Conservation (phyloP, 2,113 vertebrate genomes). For the Trichomycterus rosablanca region DNA sequence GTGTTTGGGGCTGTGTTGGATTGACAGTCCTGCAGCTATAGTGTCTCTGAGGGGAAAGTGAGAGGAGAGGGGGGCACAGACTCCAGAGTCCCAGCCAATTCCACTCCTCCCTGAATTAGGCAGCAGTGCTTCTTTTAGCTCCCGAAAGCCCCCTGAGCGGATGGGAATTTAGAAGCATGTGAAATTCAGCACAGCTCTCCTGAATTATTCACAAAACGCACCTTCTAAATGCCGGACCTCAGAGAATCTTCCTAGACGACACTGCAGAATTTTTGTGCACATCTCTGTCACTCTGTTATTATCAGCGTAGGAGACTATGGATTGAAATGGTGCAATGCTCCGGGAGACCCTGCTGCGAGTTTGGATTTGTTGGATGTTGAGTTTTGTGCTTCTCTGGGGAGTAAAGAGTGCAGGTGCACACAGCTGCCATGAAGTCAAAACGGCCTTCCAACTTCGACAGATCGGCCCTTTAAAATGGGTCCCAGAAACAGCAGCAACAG, state of each 20-base stretch:
- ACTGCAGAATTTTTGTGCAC: neutral
- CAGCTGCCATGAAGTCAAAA: conserved; percentile 85
- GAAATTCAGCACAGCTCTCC: conserved; percentile 8
- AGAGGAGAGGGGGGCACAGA: conserved; percentile 12
- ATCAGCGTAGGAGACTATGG: conserved; percentile 18
- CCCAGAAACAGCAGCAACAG: conserved; percentile 75
- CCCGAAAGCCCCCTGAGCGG: conserved; percentile 14
- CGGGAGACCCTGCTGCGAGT: conserved; percentile 54
- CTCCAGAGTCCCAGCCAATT: conserved; percentile 20
- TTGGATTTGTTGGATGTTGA: conserved; percentile 51
- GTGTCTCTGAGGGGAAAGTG: conserved; percentile 1
- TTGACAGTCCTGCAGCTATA: conserved; percentile 22
- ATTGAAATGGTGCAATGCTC: conserved; percentile 72
- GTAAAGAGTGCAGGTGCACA: conserved; percentile 59
- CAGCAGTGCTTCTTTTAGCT: conserved; percentile 32
- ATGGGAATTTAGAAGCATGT: conserved; percentile 27
- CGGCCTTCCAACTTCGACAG: conserved; percentile 83
- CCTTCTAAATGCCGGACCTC: neutral
- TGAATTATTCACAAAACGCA: conserved; percentile 1
- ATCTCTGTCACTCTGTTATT: conserved; percentile 4
- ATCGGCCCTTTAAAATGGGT: conserved; percentile 81
- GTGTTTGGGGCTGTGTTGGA: no score
- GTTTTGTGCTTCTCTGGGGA: conserved; percentile 28
- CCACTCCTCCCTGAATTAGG: conserved; percentile 21
- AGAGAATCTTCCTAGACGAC: neutral